Evolutionary conservation across 2,888 invertebrate species (phyloP), one percentile per base, ranked within the genome.

Genomic region (Metallyticus violacea): DNA sequence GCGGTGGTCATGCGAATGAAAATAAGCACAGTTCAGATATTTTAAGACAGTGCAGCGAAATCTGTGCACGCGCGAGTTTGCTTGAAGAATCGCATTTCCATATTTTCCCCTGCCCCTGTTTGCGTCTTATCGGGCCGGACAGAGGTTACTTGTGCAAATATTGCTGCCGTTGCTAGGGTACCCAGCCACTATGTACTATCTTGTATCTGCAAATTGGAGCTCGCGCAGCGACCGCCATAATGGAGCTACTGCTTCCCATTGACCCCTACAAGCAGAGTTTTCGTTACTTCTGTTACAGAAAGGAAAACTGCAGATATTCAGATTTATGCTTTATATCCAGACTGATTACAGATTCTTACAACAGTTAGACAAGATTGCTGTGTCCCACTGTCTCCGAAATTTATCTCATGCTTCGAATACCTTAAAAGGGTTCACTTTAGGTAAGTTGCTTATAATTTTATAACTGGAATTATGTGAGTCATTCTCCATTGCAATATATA

Each of bases 121-220:
- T 77, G 83, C 77, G 77, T 83, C 83, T 83, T 83, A 83, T 83
- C 83, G 76, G 26, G 77, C 85, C 79, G 87, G 87, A 82, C 87
- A 87, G 87, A 85, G 81, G 77, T 80, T 81, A 81, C 85, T 77
- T 26, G 85, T 85, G 87, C 87, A 85, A 87, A 87, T 87, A 85
- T 87, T 85, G 85, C 85, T 79, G 81, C 83, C 79, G 83, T 26
- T 62, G 40, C 40, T 62, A 22, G 40, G 40, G 40, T 62, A 22
- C 40, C 40, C 40, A 62, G 40, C 15, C 83, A 28, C 26, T 25
- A 77, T 62, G 40, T 81, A 80, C 27, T 80, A 80, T 76, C 76
- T 76, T 40, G 15, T 82, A 82, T 82, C 76, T 82, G 26, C 62
- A 82, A 40, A 76, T 76, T 82, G 62, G 40, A 81, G 81, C 29